phyloP scores from a whole-genome alignment of 2,797 vertebrate species.

The Scyliorhinus canicula region DNA sequence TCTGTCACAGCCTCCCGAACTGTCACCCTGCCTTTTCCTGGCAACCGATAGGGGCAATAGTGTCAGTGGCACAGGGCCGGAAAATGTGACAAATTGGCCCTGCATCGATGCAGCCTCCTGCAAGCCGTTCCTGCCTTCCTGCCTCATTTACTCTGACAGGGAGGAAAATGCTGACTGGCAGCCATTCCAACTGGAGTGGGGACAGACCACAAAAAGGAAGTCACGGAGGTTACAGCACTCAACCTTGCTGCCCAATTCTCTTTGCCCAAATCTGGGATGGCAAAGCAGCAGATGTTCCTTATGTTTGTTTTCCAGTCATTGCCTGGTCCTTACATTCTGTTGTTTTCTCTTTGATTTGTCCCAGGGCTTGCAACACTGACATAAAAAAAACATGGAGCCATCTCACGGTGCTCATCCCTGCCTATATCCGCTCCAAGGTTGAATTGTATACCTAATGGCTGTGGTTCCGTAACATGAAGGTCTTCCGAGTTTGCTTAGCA shows the following conservation, averaged over 20 bases:
- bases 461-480: background rate
- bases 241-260: background rate
- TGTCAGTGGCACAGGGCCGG: background rate
- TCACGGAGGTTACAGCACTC: background rate
- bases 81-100: background rate
- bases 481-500: background rate
- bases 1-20: background rate
- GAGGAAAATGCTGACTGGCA: background rate
- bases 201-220: background rate
- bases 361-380: background rate
- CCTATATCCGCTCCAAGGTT: background rate
- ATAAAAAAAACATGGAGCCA: background rate
- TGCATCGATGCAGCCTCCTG: background rate
- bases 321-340: background rate
- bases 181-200: background rate
- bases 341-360: background rate
- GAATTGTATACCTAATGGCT: background rate
- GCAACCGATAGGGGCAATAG: background rate
- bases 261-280: background rate
- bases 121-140: background rate
- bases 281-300: background rate
- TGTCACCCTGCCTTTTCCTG: background rate
- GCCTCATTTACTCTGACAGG: background rate
- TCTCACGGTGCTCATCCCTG: background rate
- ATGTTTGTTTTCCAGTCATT: background rate